Evolutionary conservation across 2,888 invertebrate genomes (phyloP), one percentile per base, ranked within the genome.

Genomic region (Meteorus colon): DNA sequence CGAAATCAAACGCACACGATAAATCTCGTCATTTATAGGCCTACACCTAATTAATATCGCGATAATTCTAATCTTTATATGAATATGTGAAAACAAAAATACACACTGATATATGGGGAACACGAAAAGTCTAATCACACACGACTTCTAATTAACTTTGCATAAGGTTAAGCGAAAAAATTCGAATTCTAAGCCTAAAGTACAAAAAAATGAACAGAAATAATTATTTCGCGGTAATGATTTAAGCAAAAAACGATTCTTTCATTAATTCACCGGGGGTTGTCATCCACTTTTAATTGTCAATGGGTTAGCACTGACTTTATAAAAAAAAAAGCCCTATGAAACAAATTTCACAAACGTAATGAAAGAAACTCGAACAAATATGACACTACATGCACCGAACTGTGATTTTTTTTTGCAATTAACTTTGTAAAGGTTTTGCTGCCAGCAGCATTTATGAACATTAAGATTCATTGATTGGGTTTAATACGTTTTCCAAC

Each of bases 401-500:
- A 6, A 34, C 8, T 34, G 8, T 34, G 8, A 34, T 6, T 34
- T 34, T 34, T 34, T 2, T 34, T 8, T 2, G 8, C 34, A 34
- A 34, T 4, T 6, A 8, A 34, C 2, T 24, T 24, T n/a, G 19
- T 5, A 60, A 31, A 68, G 45, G 24, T 27, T 41, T 77, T 62
- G 80, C 81, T 73, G 81, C 77, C 81, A 10, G 81, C 81, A 81
- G 81, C 81, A 76, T 77, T 75, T 8, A n/a, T 68, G 45, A 24
- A 29, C 8, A 27, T 27, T 41, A 24, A 55, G 67, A 31, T 16
- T 37, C 12, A 31, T 55, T 65, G n/a, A 29, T 60, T 63, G 19
- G 16, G 63, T 37, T 67, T 19, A 55, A 27, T 24, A 37, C 12
- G 24, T 27, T 27, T 62, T 34, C 2, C 2, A 4, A 8, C 0